Evolutionary conservation across 37 sponge, comb jelly and placozoan genomes (phyloP), one percentile per base, ranked within the genome.

Genomic region (Geodia barretti): DNA sequence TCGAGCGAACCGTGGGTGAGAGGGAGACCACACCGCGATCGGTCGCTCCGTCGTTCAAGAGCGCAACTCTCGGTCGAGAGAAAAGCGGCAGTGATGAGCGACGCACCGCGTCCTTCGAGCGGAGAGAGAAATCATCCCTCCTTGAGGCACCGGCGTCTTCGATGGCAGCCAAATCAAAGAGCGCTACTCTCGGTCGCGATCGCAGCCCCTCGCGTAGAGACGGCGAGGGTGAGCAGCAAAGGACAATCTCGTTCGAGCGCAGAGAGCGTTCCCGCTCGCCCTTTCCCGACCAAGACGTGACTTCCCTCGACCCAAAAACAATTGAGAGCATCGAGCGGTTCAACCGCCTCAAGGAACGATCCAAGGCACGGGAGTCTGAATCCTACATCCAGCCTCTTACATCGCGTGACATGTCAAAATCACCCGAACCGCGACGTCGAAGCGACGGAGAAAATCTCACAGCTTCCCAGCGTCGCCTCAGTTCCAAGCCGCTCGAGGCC

Each of bases 241-340:
- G 54, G 14, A 17, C 54, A 47, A 47, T 14, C 7, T 47, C 54
- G 14, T 47, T 47, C 14, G 54, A 47, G 14, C 7, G 14, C 14
- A 14, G 7, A 14, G 11, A 47, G 54, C 7, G 14, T 17, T 47
- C 54, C 7, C 7, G 54, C 54, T 47, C 54, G 11, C 54, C 54
- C 7, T n/a, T 4, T 23, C 30, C 65, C 5, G 30, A 26, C 5
- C 11, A 26, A 37, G 83, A 83, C 39, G 21, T 36, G 19, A 21
- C 58, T 20, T n/a, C 60, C 7, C 59, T 65, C 21, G 60, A 74
- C 24, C 74, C 83, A 0, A 66, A 74, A 34, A 74, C 83, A 1
- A 29, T 73, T 24, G 60, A 64, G 19, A 74, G 59, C 37, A 5
- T 62, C 23, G 42, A 40, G 71, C 7, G 54, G 14, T 47, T 47